Percentiles rank a stretch among this genome's conserved stretches.
Evolutionary conservation across 1,140 invertebrate species (phyloP).

Genomic region (Achroia grisella): DNA sequence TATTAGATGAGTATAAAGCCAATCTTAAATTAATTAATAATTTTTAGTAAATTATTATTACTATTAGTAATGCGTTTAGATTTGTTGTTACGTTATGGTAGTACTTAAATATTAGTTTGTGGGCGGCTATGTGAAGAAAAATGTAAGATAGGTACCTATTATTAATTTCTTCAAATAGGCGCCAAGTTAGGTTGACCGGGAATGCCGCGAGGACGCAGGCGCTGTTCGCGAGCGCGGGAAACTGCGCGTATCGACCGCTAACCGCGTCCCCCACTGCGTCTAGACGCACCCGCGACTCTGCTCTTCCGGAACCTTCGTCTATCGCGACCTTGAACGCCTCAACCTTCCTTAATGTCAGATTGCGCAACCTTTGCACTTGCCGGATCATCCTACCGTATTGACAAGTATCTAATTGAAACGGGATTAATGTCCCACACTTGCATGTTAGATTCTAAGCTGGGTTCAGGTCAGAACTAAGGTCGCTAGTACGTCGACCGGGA

Average conservation of each 20-base stretch:
- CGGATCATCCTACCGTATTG: conserved; percentile 28
- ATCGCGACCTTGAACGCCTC: conserved; percentile 66
- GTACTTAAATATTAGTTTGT: no score
- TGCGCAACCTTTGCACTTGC: conserved; percentile 30
- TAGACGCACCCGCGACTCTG: conserved; percentile 59
- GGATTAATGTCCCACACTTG: conserved; percentile 14
- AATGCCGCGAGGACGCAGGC: conserved; percentile 49
- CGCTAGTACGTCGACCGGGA: conserved; percentile 51
- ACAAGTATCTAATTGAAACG: conserved; percentile 39
- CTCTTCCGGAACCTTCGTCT: conserved; percentile 66
- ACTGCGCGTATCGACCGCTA: conserved; percentile 65
- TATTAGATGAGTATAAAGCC: no score
- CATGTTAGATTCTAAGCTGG: not conserved
- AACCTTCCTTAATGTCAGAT: conserved; percentile 66
- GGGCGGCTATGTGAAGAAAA: no score
- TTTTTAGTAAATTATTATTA: no score
- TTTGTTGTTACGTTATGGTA: no score
- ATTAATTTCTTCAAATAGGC: conserved; percentile 32
- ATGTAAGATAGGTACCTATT: not conserved
- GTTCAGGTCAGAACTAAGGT: conserved; percentile 25
- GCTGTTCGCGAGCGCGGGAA: conserved; percentile 61
- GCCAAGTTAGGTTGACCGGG: conserved; percentile 39
- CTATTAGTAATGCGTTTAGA: no score
- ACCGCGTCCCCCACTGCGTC: conserved; percentile 45
- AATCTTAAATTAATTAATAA: no score